phyloP scores from a whole-genome alignment of 2,888 invertebrate genomes.

The Lepidocyrtoides sp. region DNA sequence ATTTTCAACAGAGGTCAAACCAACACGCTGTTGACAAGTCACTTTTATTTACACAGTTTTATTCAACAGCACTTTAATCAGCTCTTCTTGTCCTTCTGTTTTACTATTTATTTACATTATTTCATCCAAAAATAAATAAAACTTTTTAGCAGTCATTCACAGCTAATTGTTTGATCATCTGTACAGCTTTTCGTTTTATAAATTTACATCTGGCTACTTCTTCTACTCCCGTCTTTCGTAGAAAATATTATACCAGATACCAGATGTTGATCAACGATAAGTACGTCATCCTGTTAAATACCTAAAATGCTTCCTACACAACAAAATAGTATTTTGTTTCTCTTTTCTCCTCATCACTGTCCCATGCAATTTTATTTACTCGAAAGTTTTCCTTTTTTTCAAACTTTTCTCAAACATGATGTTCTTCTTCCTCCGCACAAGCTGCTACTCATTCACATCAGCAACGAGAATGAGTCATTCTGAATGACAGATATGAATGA shows the following conservation, averaged over 20 bases:
- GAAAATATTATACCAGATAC: neutral
- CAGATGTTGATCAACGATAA: constrained; percentile 10
- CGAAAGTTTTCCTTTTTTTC: too few species aligned
- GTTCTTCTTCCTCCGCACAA: too few species aligned
- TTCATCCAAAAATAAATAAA: too few species aligned
- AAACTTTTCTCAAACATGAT: too few species aligned
- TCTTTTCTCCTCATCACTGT: neutral
- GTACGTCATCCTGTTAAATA: neutral
- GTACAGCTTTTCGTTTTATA: neutral
- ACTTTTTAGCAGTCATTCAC: neutral
- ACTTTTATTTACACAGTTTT: too few species aligned
- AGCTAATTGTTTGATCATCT: constrained; percentile 54
- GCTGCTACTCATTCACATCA: too few species aligned
- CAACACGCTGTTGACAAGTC: too few species aligned
- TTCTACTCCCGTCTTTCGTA: too few species aligned
- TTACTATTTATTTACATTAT: neutral
- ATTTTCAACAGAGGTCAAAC: too few species aligned
- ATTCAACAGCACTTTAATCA: neutral
- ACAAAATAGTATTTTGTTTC: neutral
- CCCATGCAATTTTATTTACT: too few species aligned
- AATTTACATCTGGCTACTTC: neutral
- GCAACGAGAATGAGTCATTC: too few species aligned
- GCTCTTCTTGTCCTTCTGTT: neutral
- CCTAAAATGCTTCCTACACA: too few species aligned
- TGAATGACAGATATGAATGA: neutral